These are phyloP conservation scores for Masticophis lateralis DNA, from an alignment of 2,797 vertebrate genomes.

Conservation along the genomic window DNA sequence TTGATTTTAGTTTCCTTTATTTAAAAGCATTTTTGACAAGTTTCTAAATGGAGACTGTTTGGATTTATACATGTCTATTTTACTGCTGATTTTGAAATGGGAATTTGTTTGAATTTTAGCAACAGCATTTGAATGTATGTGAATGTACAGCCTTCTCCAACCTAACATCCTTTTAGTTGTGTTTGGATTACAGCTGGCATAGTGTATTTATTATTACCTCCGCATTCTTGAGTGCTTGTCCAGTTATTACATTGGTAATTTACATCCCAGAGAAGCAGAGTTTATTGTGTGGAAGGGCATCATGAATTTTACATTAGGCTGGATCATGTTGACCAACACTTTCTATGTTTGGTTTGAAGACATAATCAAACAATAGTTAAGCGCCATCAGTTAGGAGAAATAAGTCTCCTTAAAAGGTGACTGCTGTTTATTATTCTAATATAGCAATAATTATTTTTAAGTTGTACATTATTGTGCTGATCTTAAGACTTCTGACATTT, in stretches of 20 bases:
- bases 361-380: not conserved
- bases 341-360: not conserved
- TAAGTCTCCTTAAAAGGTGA: not conserved
- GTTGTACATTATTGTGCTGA: not conserved
- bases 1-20: not conserved
- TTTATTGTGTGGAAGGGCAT: not conserved
- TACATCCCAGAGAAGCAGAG: not conserved
- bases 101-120: not conserved
- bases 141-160: not conserved
- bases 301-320: not conserved
- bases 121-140: not conserved
- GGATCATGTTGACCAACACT: not conserved
- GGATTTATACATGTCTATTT: not conserved
- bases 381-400: not conserved
- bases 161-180: not conserved
- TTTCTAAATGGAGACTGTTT: conserved; percentile 1
- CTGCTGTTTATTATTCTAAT: not conserved
- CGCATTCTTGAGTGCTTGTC: not conserved
- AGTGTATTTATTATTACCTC: not conserved
- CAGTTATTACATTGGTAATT: not conserved
- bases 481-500: not conserved
- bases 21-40: not conserved
- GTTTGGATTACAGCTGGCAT: not conserved
- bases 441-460: not conserved
- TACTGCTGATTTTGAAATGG: not conserved